Conservation (phyloP, 2,113 vertebrate genomes). For the Xyrauchen texanus region DNA sequence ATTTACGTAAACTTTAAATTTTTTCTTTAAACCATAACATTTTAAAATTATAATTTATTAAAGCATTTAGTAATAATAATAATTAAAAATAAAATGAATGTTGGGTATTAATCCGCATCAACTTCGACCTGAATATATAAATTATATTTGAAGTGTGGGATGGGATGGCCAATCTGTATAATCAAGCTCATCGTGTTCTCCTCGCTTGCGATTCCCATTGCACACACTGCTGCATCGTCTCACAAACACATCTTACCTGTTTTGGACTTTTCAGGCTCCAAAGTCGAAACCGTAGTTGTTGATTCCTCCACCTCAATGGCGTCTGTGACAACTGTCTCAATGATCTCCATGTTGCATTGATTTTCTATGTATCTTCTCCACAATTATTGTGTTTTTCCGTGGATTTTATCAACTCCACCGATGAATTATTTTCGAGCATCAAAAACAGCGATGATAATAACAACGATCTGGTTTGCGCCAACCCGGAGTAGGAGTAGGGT, state of each 20-base stretch:
- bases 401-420: conserved; percentile 76
- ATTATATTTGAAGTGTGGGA: no score
- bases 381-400: conserved; percentile 48
- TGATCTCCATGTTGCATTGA: conserved; percentile 63
- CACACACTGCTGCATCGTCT: no score
- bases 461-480: conserved; percentile 51
- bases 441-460: conserved; percentile 66
- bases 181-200: background rate
- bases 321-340: conserved; percentile 68
- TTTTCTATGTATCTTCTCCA: background rate
- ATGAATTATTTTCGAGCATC: conserved; percentile 54
- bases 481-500: background rate
- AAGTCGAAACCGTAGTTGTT: conserved; percentile 54
- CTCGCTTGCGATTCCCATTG: no score
- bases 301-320: conserved; percentile 63
- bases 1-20: no score
- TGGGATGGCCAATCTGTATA: no score
- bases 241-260: conserved; percentile 62
- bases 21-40: no score
- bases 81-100: no score
- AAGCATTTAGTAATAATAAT: no score
- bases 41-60: no score
- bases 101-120: no score
- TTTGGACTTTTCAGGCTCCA: conserved; percentile 67
- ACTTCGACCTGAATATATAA: no score